phyloP scores from a whole-genome alignment of 2,888 invertebrate genomes.

The Nemoura dubitans region DNA sequence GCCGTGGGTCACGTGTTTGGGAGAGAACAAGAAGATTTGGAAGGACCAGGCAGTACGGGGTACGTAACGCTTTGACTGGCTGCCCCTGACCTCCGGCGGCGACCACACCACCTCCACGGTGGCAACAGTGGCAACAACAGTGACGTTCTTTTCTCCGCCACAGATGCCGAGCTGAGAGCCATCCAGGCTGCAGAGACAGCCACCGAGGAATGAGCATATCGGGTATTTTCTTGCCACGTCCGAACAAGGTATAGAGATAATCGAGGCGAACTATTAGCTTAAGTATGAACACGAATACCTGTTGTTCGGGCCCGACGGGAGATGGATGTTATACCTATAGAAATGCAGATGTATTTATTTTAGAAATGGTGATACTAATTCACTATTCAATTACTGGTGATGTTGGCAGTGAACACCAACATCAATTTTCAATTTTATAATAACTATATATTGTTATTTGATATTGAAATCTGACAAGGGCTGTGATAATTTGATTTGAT shows the following conservation, averaged over 20 bases:
- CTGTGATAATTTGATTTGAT: slow-evolving; percentile 38
- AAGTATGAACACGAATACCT: not conserved
- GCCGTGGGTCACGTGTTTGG: slow-evolving; percentile 81
- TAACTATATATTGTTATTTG: slow-evolving; percentile 25
- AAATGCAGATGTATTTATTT: not conserved
- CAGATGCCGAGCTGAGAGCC: slow-evolving; percentile 50
- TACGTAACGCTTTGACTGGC: too few species aligned
- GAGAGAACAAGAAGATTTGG: slow-evolving; percentile 85
- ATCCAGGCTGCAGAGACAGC: not conserved
- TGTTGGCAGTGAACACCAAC: slow-evolving; percentile 13
- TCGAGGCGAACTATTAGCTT: not conserved
- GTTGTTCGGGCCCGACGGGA: not conserved
- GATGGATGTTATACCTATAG: not conserved
- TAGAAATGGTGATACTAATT: not conserved
- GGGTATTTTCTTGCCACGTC: not conserved
- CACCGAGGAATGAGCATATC: slow-evolving; percentile 27
- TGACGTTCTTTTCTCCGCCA: not conserved
- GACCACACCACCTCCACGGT: too few species aligned
- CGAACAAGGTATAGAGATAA: not conserved
- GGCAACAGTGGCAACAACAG: not conserved
- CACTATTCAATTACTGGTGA: not conserved
- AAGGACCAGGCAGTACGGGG: slow-evolving; percentile 82
- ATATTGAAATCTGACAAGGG: slow-evolving; percentile 39
- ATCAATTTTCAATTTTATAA: slow-evolving; percentile 38
- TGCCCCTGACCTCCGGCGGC: too few species aligned